phyloP scores from a whole-genome alignment of 1,140 invertebrate genomes.

The Tenebrio molitor region DNA sequence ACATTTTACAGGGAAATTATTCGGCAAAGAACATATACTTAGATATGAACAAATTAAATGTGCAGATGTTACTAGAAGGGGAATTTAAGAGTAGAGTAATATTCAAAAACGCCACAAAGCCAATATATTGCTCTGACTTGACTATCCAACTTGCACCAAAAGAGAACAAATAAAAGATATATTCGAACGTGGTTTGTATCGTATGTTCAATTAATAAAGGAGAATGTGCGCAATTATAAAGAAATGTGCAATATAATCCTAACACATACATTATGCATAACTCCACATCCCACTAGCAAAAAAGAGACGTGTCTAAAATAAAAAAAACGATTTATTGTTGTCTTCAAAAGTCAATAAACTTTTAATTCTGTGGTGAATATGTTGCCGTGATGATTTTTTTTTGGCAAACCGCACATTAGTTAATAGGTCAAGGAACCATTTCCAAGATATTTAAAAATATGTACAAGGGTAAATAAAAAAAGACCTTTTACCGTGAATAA shows the following conservation, averaged over 20 bases:
- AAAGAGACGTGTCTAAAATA: constrained; percentile 43
- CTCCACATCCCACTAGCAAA: constrained; percentile 31
- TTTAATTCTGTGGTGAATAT: neutral
- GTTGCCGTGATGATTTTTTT: neutral
- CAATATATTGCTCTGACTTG: constrained; percentile 5
- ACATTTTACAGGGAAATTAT: constrained; percentile 14
- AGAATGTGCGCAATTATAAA: neutral
- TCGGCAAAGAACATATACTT: neutral
- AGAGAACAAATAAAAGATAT: neutral
- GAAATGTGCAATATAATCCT: neutral
- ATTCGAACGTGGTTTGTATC: neutral
- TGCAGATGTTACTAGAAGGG: constrained; percentile 20
- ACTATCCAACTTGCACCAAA: neutral
- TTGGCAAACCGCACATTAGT: neutral
- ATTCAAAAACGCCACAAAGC: neutral
- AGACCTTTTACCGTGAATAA: neutral
- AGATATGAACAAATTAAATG: constrained; percentile 7
- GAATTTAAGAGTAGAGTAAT: neutral
- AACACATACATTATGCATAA: constrained; percentile 39
- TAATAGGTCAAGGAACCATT: neutral
- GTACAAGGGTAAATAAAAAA: neutral
- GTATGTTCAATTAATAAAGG: too few species aligned
- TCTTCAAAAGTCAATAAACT: constrained; percentile 38
- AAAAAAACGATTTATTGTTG: constrained; percentile 35
- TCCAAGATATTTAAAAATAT: constrained; percentile 11